Evolutionary conservation across 2,888 invertebrate species (phyloP).

Genomic region (Schizaphis graminum): DNA sequence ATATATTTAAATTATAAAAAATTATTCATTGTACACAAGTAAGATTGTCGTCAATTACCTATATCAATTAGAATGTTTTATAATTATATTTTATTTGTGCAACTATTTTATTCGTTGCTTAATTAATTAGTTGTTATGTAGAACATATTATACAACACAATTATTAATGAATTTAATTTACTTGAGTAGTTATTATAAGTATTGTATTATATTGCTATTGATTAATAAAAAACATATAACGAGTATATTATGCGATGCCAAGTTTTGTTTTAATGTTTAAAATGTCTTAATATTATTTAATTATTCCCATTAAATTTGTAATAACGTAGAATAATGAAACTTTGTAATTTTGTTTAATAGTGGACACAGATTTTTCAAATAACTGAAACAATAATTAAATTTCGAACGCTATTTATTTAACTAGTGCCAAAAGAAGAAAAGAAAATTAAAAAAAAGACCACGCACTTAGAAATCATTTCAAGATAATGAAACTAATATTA

Average conservation of each 20-base stretch:
- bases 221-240: neutral
- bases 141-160: neutral
- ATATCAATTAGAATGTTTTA: neutral
- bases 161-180: neutral
- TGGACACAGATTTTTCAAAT: neutral
- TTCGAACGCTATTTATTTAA: constrained; percentile 39
- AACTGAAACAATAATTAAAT: neutral
- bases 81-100: neutral
- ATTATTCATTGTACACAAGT: neutral
- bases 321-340: neutral
- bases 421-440: neutral
- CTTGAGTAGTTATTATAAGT: neutral
- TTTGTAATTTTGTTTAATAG: neutral
- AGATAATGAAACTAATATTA: constrained; percentile 51
- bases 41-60: neutral
- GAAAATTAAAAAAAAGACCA: neutral
- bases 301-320: neutral
- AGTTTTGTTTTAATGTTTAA: neutral
- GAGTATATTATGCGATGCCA: neutral
- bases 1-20: neutral
- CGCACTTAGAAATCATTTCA: constrained; percentile 6
- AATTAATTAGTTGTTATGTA: neutral
- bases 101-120: neutral
- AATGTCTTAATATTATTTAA: neutral
- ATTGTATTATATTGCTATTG: neutral